Conservation (phyloP, 2,888 invertebrate species). For the Cinara cedri region DNA sequence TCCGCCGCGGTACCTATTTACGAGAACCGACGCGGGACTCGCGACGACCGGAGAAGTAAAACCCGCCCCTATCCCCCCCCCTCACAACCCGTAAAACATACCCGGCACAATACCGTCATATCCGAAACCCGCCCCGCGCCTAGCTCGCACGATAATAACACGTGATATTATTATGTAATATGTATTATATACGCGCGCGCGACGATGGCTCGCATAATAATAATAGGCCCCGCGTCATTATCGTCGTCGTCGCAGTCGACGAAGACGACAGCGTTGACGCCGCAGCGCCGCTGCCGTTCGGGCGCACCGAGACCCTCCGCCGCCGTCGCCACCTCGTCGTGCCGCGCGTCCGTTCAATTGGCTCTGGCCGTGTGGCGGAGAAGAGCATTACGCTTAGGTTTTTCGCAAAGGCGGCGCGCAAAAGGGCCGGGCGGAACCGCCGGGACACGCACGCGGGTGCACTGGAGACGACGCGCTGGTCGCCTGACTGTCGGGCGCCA, state of each 20-base stretch:
- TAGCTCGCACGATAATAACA: no score
- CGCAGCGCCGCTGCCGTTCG: not conserved
- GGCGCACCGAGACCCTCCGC: slow-evolving; percentile 11
- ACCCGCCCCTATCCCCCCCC: no score
- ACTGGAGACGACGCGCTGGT: slow-evolving; percentile 16
- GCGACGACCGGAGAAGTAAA: no score
- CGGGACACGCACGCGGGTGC: not conserved
- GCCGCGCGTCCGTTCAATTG: slow-evolving; percentile 20
- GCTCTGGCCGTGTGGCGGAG: not conserved
- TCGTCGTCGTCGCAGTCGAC: slow-evolving; percentile 3
- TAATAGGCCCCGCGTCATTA: not conserved
- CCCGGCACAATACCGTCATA: no score
- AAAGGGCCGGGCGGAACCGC: no score
- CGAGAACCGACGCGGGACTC: no score
- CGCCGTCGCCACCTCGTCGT: not conserved
- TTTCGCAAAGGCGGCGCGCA: not conserved
- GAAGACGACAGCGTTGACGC: not conserved
- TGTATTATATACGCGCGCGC: no score
- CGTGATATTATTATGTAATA: no score
- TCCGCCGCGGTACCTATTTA: no score
- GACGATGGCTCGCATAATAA: no score
- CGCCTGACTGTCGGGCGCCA: slow-evolving; percentile 57
- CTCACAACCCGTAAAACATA: no score
- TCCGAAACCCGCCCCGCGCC: no score
- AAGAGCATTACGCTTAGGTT: slow-evolving; percentile 11